Conservation (phyloP, 2,888 invertebrate species). For the Autographa pulchrina region DNA sequence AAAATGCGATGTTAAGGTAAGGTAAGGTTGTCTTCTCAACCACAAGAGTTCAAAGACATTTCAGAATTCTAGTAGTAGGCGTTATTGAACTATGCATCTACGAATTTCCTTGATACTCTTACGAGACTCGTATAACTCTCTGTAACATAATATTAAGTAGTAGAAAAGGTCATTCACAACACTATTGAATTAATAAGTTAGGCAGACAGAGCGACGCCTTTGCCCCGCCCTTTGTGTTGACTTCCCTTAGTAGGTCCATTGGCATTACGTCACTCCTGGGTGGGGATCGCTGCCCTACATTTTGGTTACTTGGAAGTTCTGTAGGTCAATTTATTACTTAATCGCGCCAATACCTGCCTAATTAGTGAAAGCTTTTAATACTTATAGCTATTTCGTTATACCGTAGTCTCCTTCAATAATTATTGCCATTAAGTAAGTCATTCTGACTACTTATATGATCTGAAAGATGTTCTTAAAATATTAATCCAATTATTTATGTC, state of each 20-base stretch:
- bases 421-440: too few species aligned
- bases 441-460: too few species aligned
- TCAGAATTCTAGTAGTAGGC: background rate
- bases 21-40: too few species aligned
- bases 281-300: background rate
- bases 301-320: background rate
- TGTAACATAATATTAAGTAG: background rate
- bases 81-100: too few species aligned
- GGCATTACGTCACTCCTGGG: background rate
- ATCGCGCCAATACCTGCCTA: background rate
- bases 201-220: background rate
- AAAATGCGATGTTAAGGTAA: too few species aligned
- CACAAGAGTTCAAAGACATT: background rate
- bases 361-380: background rate
- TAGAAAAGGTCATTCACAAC: background rate
- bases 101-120: too few species aligned
- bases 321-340: background rate
- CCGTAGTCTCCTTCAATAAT: background rate
- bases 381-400: background rate
- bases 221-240: background rate
- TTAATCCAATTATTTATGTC: too few species aligned
- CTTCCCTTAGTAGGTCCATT: background rate
- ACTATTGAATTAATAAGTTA: background rate
- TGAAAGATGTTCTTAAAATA: too few species aligned
- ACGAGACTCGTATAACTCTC: background rate